phyloP scores from a whole-genome alignment of 2,797 vertebrate genomes.

The Anguilla megastoma region DNA sequence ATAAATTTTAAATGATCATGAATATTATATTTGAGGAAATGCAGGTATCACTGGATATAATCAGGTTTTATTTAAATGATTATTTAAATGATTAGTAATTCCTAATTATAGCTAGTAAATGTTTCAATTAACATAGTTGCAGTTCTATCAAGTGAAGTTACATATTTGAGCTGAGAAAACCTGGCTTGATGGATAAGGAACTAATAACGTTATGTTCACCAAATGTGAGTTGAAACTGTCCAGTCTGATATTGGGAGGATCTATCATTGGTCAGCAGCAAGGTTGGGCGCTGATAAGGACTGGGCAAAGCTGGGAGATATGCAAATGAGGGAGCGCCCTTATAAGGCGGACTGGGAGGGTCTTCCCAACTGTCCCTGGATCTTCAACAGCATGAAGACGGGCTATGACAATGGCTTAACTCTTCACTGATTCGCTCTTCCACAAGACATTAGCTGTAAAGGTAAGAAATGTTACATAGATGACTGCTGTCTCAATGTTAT shows the following conservation, averaged over 20 bases:
- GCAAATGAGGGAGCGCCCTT: conserved; percentile 74
- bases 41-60: neutral
- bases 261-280: conserved; percentile 46
- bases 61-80: neutral
- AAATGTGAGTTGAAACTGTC: conserved; percentile 42
- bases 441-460: conserved; percentile 42
- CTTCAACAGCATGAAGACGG: conserved; percentile 40
- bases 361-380: conserved; percentile 39
- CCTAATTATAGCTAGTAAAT: neutral
- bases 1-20: neutral
- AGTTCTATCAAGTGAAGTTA: neutral
- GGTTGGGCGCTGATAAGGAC: conserved; percentile 64
- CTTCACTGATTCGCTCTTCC: conserved; percentile 47
- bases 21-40: neutral
- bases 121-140: neutral
- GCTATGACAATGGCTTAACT: conserved; percentile 36
- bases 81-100: neutral
- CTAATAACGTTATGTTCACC: conserved; percentile 5
- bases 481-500: conserved; percentile 30
- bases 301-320: conserved; percentile 66
- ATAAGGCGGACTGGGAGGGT: conserved; percentile 55
- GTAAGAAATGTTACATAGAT: conserved; percentile 48
- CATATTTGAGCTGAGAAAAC: neutral
- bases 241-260: conserved; percentile 47
- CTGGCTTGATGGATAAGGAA: neutral